These are phyloP conservation scores for Palaemon carinicauda DNA, from an alignment of 1,140 invertebrate genomes.

Conservation along the genomic window DNA sequence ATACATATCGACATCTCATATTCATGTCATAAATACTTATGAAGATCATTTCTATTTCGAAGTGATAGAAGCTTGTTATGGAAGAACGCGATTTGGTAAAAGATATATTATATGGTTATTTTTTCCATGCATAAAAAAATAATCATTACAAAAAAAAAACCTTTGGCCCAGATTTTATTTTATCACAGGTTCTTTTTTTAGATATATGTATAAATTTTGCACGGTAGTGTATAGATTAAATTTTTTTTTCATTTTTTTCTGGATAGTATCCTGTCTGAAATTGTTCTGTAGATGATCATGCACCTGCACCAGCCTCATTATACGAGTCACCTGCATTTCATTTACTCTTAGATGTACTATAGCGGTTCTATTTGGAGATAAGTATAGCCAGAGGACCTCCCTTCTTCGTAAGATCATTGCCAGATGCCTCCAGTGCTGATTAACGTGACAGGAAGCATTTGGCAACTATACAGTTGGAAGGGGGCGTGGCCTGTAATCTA, in stretches of 20 bases:
- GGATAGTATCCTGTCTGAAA: not conserved
- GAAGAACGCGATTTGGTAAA: slow-evolving; percentile 36
- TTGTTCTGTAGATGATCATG: too few relatives aligned
- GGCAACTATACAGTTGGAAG: too few relatives aligned
- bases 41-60: not conserved
- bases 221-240: not conserved
- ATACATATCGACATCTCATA: not conserved
- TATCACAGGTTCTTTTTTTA: slow-evolving; percentile 39
- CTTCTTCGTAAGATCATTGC: too few relatives aligned
- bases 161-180: slow-evolving; percentile 25
- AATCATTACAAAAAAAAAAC: slow-evolving; percentile 26
- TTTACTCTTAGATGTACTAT: too few relatives aligned
- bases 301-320: too few relatives aligned
- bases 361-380: too few relatives aligned
- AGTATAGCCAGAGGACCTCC: too few relatives aligned
- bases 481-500: too few relatives aligned
- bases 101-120: not conserved
- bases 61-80: not conserved
- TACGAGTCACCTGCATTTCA: too few relatives aligned
- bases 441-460: too few relatives aligned
- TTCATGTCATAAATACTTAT: not conserved
- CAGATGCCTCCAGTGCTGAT: too few relatives aligned
- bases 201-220: not conserved
- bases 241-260: not conserved
- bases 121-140: slow-evolving; percentile 15